A percentile compares a stretch with the other conserved stretches of the same genome.
Conservation (phyloP, 2,113 vertebrate genomes). For the Macrotis lagotis region DNA sequence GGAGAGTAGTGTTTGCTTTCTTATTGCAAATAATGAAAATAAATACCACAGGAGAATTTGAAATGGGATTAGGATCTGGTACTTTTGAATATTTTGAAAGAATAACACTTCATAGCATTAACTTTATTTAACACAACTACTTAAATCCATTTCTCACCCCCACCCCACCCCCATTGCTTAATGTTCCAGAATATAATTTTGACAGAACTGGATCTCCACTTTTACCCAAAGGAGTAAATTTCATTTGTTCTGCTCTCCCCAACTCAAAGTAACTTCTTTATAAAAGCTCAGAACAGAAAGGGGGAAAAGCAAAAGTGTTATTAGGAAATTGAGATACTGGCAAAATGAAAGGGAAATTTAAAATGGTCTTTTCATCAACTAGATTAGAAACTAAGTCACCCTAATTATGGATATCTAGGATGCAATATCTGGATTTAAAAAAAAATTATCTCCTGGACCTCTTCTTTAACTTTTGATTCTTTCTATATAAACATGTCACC, state of each 20-base stretch:
- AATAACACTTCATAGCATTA: not conserved
- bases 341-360: not conserved
- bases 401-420: not conserved
- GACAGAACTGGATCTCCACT: not conserved
- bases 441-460: not conserved
- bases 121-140: not conserved
- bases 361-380: not conserved
- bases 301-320: not conserved
- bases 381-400: not conserved
- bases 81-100: not conserved
- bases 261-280: not conserved
- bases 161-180: not conserved
- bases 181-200: not conserved
- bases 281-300: not conserved
- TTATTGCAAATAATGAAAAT: not conserved
- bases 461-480: not conserved
- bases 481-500: not conserved
- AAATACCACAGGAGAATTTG: not conserved
- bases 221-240: not conserved
- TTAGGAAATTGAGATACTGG: not conserved
- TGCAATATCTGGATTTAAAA: not conserved
- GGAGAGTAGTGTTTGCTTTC: not conserved
- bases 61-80: not conserved
- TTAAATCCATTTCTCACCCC: not conserved
- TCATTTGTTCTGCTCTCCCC: not conserved